phyloP scores from a whole-genome alignment of 2,888 invertebrate species.

The Steinernema scapterisci region DNA sequence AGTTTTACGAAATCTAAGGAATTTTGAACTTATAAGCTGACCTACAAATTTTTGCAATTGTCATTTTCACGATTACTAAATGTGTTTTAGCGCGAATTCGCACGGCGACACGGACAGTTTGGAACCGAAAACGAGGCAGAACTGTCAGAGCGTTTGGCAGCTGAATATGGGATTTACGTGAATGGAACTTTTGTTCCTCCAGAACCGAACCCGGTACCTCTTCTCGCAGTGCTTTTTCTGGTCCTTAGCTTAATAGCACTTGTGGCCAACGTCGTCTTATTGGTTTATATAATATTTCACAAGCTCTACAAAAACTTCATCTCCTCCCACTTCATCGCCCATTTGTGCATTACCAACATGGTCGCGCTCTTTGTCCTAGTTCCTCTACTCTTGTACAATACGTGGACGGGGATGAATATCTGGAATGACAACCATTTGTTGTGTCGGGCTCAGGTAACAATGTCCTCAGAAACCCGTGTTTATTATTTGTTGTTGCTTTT shows the following conservation, averaged over 20 bases:
- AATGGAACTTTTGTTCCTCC: constrained; percentile 34
- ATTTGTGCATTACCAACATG: constrained; percentile 64
- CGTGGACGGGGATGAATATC: constrained; percentile 58
- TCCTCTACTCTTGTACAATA: constrained; percentile 60
- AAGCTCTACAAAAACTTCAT: constrained; percentile 66
- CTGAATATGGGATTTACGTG: not conserved
- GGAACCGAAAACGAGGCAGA: constrained; percentile 7
- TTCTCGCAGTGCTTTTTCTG: constrained; percentile 36
- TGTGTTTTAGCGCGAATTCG: constrained; percentile 31
- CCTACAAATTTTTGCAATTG: too few species aligned
- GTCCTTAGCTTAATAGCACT: constrained; percentile 45
- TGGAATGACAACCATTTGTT: constrained; percentile 55
- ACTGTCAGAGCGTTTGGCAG: not conserved
- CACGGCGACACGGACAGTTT: constrained; percentile 4
- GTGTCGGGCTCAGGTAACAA: constrained; percentile 60
- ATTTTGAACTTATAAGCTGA: too few species aligned
- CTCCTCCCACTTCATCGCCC: constrained; percentile 66
- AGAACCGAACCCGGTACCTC: constrained; percentile 41
- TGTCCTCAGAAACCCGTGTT: too few species aligned
- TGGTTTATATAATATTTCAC: constrained; percentile 60
- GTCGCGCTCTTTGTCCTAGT: constrained; percentile 54
- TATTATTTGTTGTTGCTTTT: too few species aligned
- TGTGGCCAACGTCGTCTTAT: constrained; percentile 55
- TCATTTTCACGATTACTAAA: too few species aligned
- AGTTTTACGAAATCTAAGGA: too few species aligned